Conservation (phyloP, 2,113 vertebrate species). For the Oryctolagus cuniculus region mOryCun1.1 NC_091432.1:219205001-219205500, state of each 20-base stretch:
- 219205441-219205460: background rate
- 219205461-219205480: background rate
- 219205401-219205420: background rate
- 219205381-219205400: background rate
- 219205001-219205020: conserved; percentile 18
- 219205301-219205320: background rate
- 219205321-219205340: background rate
- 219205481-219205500: background rate
- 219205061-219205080: background rate
- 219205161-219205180: too few species aligned
- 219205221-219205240: background rate
- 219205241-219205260: background rate
- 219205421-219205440: background rate
- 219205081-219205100: background rate
- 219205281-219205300: background rate
- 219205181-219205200: background rate
- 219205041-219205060: background rate
- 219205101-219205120: background rate
- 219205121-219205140: background rate
- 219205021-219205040: background rate
- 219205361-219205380: background rate
- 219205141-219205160: too few species aligned
- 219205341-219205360: background rate
- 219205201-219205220: background rate
- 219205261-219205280: background rate